A percentile compares a stretch with the other conserved stretches of the same genome.
These are phyloP conservation scores for Argyra leucocephala DNA, from an alignment of 2,888 invertebrate species.

Conservation along the genomic window DNA sequence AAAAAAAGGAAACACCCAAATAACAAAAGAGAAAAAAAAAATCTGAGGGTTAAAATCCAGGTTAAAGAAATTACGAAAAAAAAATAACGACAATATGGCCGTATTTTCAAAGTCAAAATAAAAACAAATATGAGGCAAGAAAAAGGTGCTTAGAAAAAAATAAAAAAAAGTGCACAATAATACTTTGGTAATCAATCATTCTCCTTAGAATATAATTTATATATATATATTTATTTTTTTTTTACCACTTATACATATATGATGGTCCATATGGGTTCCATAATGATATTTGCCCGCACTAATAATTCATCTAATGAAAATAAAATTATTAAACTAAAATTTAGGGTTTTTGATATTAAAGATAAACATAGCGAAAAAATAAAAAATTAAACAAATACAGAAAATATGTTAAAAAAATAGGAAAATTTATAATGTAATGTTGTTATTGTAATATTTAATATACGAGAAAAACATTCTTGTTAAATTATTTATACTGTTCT, in stretches of 20 bases:
- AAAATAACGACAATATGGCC: neutral
- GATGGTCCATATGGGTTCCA: slow-evolving; percentile 10
- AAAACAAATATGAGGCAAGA: neutral
- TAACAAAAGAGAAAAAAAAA: neutral
- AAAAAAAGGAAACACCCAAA: neutral
- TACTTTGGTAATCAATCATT: neutral
- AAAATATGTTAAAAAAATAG: too few relatives aligned
- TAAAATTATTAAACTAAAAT: neutral
- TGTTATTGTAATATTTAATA: too few relatives aligned
- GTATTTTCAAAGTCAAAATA: neutral
- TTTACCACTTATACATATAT: neutral
- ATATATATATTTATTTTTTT: too few relatives aligned
- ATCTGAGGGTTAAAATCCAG: neutral
- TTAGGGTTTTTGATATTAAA: neutral
- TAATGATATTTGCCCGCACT: neutral
- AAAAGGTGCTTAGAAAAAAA: neutral
- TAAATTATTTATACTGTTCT: too few relatives aligned
- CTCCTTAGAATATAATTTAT: too few relatives aligned
- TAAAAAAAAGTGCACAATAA: neutral
- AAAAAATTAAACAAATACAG: neutral
- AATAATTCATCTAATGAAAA: neutral
- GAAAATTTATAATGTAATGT: too few relatives aligned
- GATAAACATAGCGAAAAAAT: neutral
- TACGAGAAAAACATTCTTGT: too few relatives aligned
- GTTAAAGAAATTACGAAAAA: neutral